Percentiles rank a stretch among this genome's conserved stretches.
phyloP scores from a whole-genome alignment of 2,113 vertebrate species.

The Isichthys henryi region DNA sequence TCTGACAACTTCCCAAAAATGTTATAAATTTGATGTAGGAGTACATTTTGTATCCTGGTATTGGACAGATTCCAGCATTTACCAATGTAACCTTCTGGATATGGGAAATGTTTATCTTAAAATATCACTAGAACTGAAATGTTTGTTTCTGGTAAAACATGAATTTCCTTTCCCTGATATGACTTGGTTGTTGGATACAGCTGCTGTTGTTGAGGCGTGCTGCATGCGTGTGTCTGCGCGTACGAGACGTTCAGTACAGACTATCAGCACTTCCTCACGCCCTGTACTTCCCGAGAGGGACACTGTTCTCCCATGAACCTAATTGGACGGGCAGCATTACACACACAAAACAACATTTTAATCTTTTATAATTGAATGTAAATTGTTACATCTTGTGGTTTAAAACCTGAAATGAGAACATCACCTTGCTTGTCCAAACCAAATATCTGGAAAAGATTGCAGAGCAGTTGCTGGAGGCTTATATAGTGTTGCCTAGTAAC shows the following conservation, averaged over 20 bases:
- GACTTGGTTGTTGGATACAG: not conserved
- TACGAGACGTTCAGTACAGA: not conserved
- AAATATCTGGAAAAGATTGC: not conserved
- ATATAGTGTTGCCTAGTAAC: not conserved
- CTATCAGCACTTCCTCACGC: not conserved
- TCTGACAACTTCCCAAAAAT: not conserved
- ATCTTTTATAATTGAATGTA: not conserved
- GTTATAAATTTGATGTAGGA: not conserved
- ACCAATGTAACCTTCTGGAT: not conserved
- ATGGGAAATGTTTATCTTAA: not conserved
- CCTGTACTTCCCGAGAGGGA: not conserved
- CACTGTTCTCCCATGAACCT: not conserved
- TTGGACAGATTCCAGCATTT: not conserved
- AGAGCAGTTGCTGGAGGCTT: not conserved
- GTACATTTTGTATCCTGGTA: not conserved
- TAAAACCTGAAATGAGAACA: not conserved
- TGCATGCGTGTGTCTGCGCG: not conserved
- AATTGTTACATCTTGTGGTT: not conserved
- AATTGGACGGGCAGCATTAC: not conserved
- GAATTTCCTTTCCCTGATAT: not conserved
- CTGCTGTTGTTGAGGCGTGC: not conserved
- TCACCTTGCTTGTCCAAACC: not conserved
- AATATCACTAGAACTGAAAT: not conserved
- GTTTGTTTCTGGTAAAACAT: not conserved
- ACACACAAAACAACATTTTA: not conserved